Evolutionary conservation across 2,888 invertebrate genomes (phyloP).

Genomic region (Drosophila greeni): DNA sequence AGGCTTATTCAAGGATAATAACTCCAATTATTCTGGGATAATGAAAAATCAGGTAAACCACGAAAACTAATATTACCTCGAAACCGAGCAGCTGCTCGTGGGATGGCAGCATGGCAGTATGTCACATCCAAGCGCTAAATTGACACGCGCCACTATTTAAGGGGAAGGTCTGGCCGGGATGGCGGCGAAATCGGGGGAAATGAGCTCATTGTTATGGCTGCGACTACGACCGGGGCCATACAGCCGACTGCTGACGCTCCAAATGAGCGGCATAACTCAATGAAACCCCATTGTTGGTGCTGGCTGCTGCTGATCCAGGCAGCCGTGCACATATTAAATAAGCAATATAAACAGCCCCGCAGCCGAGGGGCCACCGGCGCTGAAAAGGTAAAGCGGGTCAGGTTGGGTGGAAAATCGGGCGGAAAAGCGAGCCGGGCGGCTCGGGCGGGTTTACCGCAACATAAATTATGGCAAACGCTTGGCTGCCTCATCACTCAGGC

Average conservation of each 20-base stretch:
- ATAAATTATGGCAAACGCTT: constrained; percentile 71
- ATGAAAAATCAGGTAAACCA: constrained; percentile 11
- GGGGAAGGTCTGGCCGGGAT: constrained; percentile 15
- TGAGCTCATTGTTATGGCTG: constrained; percentile 69
- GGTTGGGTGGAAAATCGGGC: constrained; percentile 4
- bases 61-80: constrained; percentile 29
- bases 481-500: constrained; percentile 71
- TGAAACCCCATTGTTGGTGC: constrained; percentile 57
- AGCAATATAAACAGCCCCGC: constrained; percentile 68
- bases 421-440: constrained; percentile 20
- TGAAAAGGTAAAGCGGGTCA: constrained; percentile 52
- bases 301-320: constrained; percentile 54
- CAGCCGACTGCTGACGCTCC: constrained; percentile 44
- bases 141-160: constrained; percentile 73
- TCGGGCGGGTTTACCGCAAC: constrained; percentile 68
- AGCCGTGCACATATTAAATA: constrained; percentile 72
- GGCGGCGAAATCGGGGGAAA: constrained; percentile 41
- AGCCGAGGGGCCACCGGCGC: constrained; percentile 9
- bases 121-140: constrained; percentile 59
- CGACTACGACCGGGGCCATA: constrained; percentile 27
- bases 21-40: neutral
- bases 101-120: constrained; percentile 36
- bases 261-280: constrained; percentile 75
- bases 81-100: constrained; percentile 31
- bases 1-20: neutral